A percentile compares a stretch with the other conserved stretches of the same genome.
phyloP scores from a whole-genome alignment of 2,113 vertebrate genomes.

The Aptenodytes forsteri region DNA sequence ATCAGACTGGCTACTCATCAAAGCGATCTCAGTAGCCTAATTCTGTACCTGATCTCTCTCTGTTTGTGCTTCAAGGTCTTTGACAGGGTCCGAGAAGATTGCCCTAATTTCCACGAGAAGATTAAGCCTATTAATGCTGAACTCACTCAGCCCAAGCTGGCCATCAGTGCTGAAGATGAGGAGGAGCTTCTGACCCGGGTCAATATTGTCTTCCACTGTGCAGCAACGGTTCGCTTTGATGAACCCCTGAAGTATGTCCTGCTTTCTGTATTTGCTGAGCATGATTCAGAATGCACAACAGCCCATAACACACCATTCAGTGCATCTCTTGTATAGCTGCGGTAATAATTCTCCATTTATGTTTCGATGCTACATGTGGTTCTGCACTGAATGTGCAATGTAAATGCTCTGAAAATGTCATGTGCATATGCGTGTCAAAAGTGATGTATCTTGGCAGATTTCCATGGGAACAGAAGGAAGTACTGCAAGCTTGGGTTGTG shows the following conservation, averaged over 20 bases:
- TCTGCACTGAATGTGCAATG: not conserved
- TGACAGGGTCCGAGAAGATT: conserved; percentile 88
- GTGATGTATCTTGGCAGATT: not conserved
- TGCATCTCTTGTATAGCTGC: not conserved
- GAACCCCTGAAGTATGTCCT: conserved; percentile 85
- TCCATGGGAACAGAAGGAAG: not conserved
- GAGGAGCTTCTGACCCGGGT: conserved; percentile 82
- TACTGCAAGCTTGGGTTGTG: not conserved
- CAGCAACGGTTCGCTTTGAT: conserved; percentile 93
- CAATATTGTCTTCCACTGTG: conserved; percentile 94
- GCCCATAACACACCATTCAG: not conserved
- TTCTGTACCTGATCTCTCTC: conserved; percentile 38
- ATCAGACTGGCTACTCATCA: conserved; percentile 17
- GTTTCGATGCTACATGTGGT: not conserved
- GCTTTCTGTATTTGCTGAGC: not conserved
- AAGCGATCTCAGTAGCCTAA: conserved; percentile 3
- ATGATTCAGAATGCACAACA: not conserved
- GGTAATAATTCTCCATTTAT: not conserved
- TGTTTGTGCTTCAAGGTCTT: conserved; percentile 84
- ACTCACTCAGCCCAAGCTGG: conserved; percentile 86
- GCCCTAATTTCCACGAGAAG: conserved; percentile 90
- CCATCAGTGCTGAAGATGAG: conserved; percentile 85
- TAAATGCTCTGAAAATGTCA: not conserved
- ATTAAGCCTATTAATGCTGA: conserved; percentile 90
- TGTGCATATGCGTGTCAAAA: not conserved